Percentiles rank a stretch among this genome's conserved stretches.
Evolutionary conservation across 2,888 invertebrate species (phyloP).

Genomic region (Crioceris asparagi): DNA sequence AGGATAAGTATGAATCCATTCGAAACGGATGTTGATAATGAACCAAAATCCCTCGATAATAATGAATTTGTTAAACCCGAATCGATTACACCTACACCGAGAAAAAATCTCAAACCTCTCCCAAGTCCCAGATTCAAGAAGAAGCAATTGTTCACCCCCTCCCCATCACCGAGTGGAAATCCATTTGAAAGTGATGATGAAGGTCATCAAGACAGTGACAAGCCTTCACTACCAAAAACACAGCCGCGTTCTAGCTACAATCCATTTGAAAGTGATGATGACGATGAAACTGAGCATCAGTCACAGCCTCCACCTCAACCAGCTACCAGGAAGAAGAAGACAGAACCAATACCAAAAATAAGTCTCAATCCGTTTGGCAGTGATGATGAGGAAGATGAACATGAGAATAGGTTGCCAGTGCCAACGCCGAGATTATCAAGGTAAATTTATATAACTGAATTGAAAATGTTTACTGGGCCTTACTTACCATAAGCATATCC

Average conservation of each 20-base stretch:
- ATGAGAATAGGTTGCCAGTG: constrained; percentile 40
- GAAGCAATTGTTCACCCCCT: too few relatives aligned
- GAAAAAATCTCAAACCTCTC: too few relatives aligned
- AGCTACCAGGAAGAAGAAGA: constrained; percentile 10
- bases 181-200: constrained; percentile 27
- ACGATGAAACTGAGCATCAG: constrained; percentile 18
- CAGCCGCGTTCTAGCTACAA: constrained; percentile 17
- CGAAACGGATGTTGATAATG: constrained; percentile 18
- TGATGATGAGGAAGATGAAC: constrained; percentile 51
- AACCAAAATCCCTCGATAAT: constrained; percentile 8
- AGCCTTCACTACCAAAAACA: constrained; percentile 18
- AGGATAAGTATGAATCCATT: constrained; percentile 32
- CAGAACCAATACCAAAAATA: constrained; percentile 29
- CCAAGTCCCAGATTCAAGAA: too few relatives aligned
- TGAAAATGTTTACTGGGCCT: too few relatives aligned
- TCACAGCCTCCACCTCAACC: constrained; percentile 8
- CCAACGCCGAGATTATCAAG: constrained; percentile 40
- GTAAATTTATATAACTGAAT: constrained; percentile 32
- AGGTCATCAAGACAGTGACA: constrained; percentile 21
- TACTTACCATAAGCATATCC: too few relatives aligned
- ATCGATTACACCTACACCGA: too few relatives aligned
- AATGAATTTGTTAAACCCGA: too few relatives aligned
- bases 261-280: constrained; percentile 24
- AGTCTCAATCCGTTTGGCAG: constrained; percentile 54
- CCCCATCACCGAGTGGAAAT: too few relatives aligned